These are phyloP conservation scores for Plutella xylostella DNA, from an alignment of 2,888 invertebrate species.

Conservation along the genomic window DNA sequence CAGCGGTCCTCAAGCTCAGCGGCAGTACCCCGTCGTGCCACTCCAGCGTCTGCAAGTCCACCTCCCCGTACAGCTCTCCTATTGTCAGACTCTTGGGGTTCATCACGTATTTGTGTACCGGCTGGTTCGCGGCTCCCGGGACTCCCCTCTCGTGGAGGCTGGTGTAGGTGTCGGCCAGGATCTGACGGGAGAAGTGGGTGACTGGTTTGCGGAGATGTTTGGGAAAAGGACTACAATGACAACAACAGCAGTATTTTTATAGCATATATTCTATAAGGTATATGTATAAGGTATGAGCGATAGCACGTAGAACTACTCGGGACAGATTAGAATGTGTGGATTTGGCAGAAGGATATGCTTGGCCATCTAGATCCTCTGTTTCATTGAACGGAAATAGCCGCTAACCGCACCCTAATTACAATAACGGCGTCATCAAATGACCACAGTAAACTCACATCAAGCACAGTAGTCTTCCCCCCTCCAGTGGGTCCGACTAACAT, in stretches of 20 bases:
- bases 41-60: conserved; percentile 85
- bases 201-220: neutral
- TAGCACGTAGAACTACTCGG: too few species aligned
- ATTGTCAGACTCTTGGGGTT: conserved; percentile 91
- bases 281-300: too few species aligned
- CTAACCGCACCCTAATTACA: too few species aligned
- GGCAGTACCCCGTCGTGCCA: conserved; percentile 92
- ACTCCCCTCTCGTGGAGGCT: conserved; percentile 73
- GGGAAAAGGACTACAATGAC: too few species aligned
- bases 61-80: conserved; percentile 90
- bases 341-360: too few species aligned
- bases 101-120: conserved; percentile 82
- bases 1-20: conserved; percentile 52
- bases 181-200: conserved; percentile 47
- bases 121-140: conserved; percentile 73
- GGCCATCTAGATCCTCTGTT: too few species aligned
- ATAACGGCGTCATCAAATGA: too few species aligned
- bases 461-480: conserved; percentile 84
- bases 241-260: too few species aligned
- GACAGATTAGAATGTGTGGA: too few species aligned
- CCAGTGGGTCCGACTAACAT: conserved; percentile 94
- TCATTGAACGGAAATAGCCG: too few species aligned
- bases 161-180: conserved; percentile 76
- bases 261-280: too few species aligned
- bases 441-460: conserved; percentile 66